These are phyloP conservation scores for Drosophila willistoni DNA, from an alignment of 1,140 invertebrate species.

Conservation along the genomic window DNA sequence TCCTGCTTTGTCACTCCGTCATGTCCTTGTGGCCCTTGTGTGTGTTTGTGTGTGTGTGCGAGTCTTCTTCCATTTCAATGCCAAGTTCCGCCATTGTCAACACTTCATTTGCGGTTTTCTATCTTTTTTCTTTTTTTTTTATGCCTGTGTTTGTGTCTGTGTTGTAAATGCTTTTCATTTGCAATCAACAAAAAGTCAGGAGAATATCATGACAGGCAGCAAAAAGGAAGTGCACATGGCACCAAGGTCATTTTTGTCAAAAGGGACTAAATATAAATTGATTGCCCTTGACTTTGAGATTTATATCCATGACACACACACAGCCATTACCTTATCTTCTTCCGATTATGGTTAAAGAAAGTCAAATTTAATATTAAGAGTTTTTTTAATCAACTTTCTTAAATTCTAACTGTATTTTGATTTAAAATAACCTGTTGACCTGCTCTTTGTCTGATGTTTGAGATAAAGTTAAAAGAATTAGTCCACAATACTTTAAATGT, in stretches of 20 bases:
- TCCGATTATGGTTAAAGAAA: too few species aligned
- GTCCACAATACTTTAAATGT: too few species aligned
- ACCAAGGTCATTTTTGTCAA: conserved; percentile 36
- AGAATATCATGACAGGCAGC: conserved; percentile 37
- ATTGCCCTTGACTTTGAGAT: conserved; percentile 48
- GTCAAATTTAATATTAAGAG: not conserved
- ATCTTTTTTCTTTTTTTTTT: conserved; percentile 18
- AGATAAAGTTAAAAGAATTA: too few species aligned
- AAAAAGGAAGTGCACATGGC: conserved; percentile 39
- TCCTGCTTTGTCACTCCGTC: conserved; percentile 41
- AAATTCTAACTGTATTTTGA: too few species aligned
- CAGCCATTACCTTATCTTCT: not conserved
- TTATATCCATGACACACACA: not conserved
- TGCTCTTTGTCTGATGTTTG: too few species aligned
- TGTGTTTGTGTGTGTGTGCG: not conserved
- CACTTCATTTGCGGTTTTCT: conserved; percentile 48
- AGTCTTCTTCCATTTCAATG: conserved; percentile 50
- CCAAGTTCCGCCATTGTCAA: conserved; percentile 69
- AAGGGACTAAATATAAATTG: conserved; percentile 39
- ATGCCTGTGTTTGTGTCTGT: not conserved
- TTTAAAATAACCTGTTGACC: too few species aligned
- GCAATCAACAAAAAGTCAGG: conserved; percentile 49
- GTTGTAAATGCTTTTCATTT: conserved; percentile 49
- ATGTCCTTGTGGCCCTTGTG: conserved; percentile 42
- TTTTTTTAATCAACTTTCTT: not conserved